These are phyloP conservation scores for Deroplatys truncata DNA, from an alignment of 2,888 invertebrate species.

Conservation along the genomic window DNA sequence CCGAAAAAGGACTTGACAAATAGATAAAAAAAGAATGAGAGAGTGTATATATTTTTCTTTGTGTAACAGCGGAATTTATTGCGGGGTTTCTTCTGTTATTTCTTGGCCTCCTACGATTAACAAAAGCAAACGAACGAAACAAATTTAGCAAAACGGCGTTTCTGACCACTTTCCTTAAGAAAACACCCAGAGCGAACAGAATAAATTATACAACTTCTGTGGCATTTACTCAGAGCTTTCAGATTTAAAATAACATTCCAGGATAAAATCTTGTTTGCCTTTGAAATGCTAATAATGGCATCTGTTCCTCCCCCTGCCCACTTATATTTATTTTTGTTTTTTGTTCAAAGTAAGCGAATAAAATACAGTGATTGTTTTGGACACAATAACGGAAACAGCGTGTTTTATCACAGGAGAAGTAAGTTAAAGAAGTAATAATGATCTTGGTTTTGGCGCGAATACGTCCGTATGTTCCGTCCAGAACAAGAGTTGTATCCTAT, in stretches of 20 bases:
- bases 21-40: neutral
- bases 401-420: too few relatives aligned
- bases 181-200: neutral
- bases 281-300: neutral
- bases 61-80: neutral
- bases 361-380: too few relatives aligned
- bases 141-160: neutral
- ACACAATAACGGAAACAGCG: too few relatives aligned
- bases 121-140: neutral
- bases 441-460: too few relatives aligned
- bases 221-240: neutral
- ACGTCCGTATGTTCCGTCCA: too few relatives aligned
- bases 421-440: too few relatives aligned
- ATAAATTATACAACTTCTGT: neutral
- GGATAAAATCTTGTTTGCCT: neutral
- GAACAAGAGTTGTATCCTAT: too few relatives aligned
- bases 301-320: neutral
- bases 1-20: neutral
- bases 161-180: neutral
- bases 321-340: neutral
- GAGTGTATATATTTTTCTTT: neutral
- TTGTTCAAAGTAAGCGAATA: too few relatives aligned
- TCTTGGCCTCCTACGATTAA: neutral
- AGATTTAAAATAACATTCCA: neutral
- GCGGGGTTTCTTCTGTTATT: neutral